A percentile compares a stretch with the other conserved stretches of the same genome.
Conservation (phyloP, 2,888 invertebrate species). For the Acronicta leporina region DNA sequence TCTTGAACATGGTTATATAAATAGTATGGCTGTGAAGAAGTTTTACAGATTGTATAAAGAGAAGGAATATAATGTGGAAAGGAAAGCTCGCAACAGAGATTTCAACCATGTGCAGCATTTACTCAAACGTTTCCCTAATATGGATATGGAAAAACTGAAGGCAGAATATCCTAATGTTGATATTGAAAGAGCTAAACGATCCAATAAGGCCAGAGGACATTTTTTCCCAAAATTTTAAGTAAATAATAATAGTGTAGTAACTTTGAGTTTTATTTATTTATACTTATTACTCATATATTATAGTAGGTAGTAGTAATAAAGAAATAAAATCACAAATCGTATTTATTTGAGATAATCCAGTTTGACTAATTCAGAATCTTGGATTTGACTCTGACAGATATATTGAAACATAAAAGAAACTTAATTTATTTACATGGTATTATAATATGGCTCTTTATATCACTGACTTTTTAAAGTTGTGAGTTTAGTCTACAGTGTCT, state of each 20-base stretch:
- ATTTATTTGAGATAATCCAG: background rate
- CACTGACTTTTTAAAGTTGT: too few species aligned
- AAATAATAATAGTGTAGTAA: slow-evolving; percentile 36
- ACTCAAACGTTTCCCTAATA: slow-evolving; percentile 93
- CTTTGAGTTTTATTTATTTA: slow-evolving; percentile 28
- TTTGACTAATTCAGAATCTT: background rate
- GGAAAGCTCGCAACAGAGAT: slow-evolving; percentile 90
- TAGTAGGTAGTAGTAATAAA: slow-evolving; percentile 1
- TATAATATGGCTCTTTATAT: too few species aligned
- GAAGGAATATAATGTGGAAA: slow-evolving; percentile 89
- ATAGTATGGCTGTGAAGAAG: slow-evolving; percentile 90
- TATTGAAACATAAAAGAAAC: too few species aligned
- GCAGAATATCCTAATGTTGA: slow-evolving; percentile 93
- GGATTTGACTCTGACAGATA: background rate
- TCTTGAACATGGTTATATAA: slow-evolving; percentile 84
- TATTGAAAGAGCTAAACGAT: slow-evolving; percentile 90
- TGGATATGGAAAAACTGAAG: slow-evolving; percentile 92
- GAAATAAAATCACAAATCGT: slow-evolving; percentile 1
- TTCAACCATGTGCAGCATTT: slow-evolving; percentile 92
- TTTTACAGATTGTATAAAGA: slow-evolving; percentile 90
- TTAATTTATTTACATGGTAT: too few species aligned
- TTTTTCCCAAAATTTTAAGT: slow-evolving; percentile 83
- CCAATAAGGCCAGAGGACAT: slow-evolving; percentile 90
- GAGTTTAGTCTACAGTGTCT: too few species aligned
- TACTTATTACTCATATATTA: background rate